Evolutionary conservation across 64 coral and sea anemone species (phyloP).

Genomic region (Trachythela sp.): DNA sequence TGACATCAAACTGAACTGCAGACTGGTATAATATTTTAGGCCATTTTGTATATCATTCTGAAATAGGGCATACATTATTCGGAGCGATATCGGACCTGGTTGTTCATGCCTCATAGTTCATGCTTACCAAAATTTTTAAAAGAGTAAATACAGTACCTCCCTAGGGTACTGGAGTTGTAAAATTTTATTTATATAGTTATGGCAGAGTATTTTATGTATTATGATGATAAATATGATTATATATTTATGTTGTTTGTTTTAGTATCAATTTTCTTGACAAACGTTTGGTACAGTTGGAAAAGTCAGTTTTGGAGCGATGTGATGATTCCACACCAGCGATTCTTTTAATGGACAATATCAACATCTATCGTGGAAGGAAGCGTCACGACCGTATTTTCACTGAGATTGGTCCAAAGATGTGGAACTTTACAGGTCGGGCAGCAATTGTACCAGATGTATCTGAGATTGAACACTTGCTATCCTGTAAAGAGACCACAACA

Average conservation of each 20-base stretch:
- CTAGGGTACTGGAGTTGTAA: too few relatives aligned
- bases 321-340: background rate
- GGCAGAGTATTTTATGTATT: too few relatives aligned
- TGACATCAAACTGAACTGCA: too few relatives aligned
- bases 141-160: too few relatives aligned
- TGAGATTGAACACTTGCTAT: background rate
- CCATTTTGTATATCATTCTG: too few relatives aligned
- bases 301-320: background rate
- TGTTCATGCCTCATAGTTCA: too few relatives aligned
- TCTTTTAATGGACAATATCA: constrained; percentile 7
- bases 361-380: background rate
- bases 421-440: background rate
- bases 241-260: background rate
- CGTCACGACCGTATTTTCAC: background rate
- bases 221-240: too few relatives aligned
- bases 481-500: constrained; percentile 8
- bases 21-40: too few relatives aligned
- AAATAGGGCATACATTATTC: too few relatives aligned
- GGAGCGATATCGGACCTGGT: too few relatives aligned
- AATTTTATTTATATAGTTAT: too few relatives aligned
- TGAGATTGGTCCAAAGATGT: background rate
- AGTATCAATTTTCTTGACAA: constrained; percentile 13
- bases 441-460: background rate
- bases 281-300: background rate
- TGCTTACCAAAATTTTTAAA: too few relatives aligned